phyloP scores from a whole-genome alignment of 1,140 invertebrate genomes.

The Ips typographus region DNA sequence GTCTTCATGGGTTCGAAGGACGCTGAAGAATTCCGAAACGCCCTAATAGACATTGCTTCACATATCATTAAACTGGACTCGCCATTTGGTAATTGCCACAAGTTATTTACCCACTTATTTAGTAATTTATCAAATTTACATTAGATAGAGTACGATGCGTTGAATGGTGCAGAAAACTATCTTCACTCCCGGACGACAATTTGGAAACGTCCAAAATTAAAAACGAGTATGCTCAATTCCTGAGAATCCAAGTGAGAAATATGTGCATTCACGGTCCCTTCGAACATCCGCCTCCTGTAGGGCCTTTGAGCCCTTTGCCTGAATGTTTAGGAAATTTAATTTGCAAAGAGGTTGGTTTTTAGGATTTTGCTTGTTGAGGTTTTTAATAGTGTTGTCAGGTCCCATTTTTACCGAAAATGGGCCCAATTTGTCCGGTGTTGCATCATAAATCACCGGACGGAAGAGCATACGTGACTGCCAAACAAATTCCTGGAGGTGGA shows the following conservation, averaged over 20 bases:
- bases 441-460: conserved; percentile 55
- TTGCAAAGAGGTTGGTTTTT: conserved; percentile 40
- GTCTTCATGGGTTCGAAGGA: conserved; percentile 46
- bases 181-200: conserved; percentile 50
- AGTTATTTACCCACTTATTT: neutral
- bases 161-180: conserved; percentile 55
- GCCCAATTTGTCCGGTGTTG: conserved; percentile 54
- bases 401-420: conserved; percentile 52
- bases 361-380: neutral
- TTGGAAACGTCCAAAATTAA: conserved; percentile 52
- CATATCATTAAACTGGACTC: conserved; percentile 44
- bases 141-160: conserved; percentile 56
- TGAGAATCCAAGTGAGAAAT: conserved; percentile 55
- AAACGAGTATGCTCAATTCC: conserved; percentile 56
- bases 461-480: conserved; percentile 54
- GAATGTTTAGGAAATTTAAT: conserved; percentile 53
- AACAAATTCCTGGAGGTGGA: conserved; percentile 54
- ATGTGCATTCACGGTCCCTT: conserved; percentile 54
- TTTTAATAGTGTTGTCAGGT: conserved; percentile 38
- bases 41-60: conserved; percentile 47
- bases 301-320: conserved; percentile 48
- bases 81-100: conserved; percentile 46
- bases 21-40: conserved; percentile 48
- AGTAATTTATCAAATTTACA: conserved; percentile 1
- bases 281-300: conserved; percentile 50